Evolutionary conservation across 2,113 vertebrate genomes (phyloP).

Genomic region (Synchiropus splendidus): DNA sequence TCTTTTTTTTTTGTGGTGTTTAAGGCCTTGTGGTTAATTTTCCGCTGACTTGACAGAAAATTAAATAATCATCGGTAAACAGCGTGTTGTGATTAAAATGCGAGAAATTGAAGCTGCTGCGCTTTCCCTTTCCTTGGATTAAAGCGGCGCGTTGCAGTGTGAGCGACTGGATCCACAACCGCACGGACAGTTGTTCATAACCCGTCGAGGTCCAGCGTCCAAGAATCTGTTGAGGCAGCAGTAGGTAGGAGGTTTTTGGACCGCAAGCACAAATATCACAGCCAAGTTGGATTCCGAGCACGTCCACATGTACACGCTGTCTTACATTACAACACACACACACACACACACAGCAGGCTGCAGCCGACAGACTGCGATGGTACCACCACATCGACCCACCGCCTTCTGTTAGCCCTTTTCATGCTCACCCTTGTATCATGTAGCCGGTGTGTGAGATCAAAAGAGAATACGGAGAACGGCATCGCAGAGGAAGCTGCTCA

Average conservation of each 20-base stretch:
- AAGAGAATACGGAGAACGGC: slow-evolving; percentile 23
- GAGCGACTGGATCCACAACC: too few relatives aligned
- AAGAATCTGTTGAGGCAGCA: slow-evolving; percentile 29
- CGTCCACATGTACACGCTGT: slow-evolving; percentile 5
- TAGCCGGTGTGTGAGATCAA: slow-evolving; percentile 31
- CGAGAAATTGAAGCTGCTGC: too few relatives aligned
- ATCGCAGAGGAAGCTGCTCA: not conserved
- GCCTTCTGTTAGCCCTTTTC: slow-evolving; percentile 47
- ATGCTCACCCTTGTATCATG: slow-evolving; percentile 26
- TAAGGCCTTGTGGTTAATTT: too few relatives aligned
- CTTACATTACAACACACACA: too few relatives aligned
- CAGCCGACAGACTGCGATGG: too few relatives aligned
- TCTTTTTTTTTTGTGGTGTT: too few relatives aligned
- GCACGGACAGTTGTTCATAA: slow-evolving; percentile 8
- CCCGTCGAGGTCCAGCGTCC: slow-evolving; percentile 22
- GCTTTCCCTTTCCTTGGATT: too few relatives aligned
- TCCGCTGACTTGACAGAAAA: too few relatives aligned
- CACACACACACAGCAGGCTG: too few relatives aligned
- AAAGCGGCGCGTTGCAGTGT: too few relatives aligned
- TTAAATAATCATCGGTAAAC: too few relatives aligned
- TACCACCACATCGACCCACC: slow-evolving; percentile 31
- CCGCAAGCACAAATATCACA: slow-evolving; percentile 8
- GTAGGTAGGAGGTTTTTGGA: slow-evolving; percentile 50
- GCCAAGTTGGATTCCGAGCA: slow-evolving; percentile 36
- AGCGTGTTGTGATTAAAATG: too few relatives aligned